phyloP scores from a whole-genome alignment of 2,797 vertebrate genomes.

The Nannoperca australis region DNA sequence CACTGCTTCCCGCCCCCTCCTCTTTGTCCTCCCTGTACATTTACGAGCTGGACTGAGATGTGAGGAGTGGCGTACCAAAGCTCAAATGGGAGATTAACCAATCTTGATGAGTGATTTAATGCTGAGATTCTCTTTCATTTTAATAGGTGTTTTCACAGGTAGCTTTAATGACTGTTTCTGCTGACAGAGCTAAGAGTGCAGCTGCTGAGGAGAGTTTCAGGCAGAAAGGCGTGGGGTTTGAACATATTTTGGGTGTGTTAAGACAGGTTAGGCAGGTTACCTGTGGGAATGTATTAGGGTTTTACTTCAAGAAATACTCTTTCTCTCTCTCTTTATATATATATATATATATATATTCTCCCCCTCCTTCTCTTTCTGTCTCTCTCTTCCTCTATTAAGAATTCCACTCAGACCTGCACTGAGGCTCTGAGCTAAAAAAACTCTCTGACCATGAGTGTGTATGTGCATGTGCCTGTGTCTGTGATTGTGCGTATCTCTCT shows the following conservation, averaged over 20 bases:
- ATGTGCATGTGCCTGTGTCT: conserved; percentile 36
- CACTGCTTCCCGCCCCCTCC: conserved; percentile 51
- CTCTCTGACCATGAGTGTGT: conserved; percentile 71
- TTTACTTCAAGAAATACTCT: conserved; percentile 10
- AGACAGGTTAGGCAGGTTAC: conserved; percentile 64
- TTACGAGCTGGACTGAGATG: conserved; percentile 63
- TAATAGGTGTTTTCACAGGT: conserved; percentile 66
- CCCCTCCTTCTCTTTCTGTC: conserved; percentile 53
- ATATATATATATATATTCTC: neutral
- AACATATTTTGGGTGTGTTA: conserved; percentile 57
- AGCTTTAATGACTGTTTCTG: conserved; percentile 58
- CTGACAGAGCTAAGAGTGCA: conserved; percentile 54
- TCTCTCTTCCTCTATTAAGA: conserved; percentile 78
- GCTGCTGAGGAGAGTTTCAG: conserved; percentile 59
- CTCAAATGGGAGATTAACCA: conserved; percentile 58
- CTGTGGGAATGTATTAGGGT: conserved; percentile 11
- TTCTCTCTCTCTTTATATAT: conserved; percentile 39
- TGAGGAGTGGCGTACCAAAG: conserved; percentile 49
- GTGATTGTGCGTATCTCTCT: conserved; percentile 22
- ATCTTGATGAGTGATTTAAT: conserved; percentile 56
- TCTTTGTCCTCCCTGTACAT: conserved; percentile 62
- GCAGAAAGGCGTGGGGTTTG: conserved; percentile 52
- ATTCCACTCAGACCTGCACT: conserved; percentile 81
- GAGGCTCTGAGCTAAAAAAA: conserved; percentile 80
- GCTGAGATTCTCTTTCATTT: conserved; percentile 51